Percentiles rank a stretch among this genome's conserved stretches.
Evolutionary conservation across 2,888 invertebrate species (phyloP).

Genomic region (Morpho deidamia): DNA sequence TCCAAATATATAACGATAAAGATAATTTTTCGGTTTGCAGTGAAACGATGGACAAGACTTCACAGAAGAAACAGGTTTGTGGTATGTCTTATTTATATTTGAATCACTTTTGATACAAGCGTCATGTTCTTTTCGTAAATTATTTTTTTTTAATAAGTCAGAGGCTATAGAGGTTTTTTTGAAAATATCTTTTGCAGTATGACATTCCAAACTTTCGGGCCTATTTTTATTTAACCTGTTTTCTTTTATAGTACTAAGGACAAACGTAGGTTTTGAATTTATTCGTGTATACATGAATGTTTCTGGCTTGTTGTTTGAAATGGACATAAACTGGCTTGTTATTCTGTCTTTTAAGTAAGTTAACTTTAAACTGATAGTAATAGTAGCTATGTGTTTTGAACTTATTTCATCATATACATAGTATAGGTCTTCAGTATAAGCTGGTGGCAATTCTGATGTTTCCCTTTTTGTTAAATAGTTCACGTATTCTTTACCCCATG

Average conservation of each 20-base stretch:
- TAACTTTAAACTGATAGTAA: constrained; percentile 47
- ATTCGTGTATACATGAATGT: constrained; percentile 2
- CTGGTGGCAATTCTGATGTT: constrained; percentile 27
- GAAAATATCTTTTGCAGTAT: background rate
- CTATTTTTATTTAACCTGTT: background rate
- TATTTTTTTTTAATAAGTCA: background rate
- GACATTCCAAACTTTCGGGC: background rate
- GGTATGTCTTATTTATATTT: constrained; percentile 25
- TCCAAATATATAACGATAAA: constrained; percentile 52
- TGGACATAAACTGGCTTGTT: constrained; percentile 18
- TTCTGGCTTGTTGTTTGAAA: background rate
- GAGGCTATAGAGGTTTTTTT: background rate
- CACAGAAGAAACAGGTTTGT: constrained; percentile 30
- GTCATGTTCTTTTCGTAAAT: background rate
- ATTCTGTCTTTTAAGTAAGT: constrained; percentile 37
- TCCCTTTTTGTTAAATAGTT: constrained; percentile 40
- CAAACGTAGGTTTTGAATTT: background rate
- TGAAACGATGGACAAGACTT: constrained; percentile 42
- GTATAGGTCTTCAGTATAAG: constrained; percentile 34
- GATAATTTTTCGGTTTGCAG: constrained; percentile 32
- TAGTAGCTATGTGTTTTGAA: constrained; percentile 45
- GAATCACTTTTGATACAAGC: constrained; percentile 38
- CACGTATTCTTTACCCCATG: constrained; percentile 44
- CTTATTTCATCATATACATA: constrained; percentile 48
- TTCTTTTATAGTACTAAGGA: constrained; percentile 1